These are phyloP conservation scores for Pycnomerus fuliginosus DNA, from an alignment of 2,888 invertebrate species.

Conservation along the genomic window DNA sequence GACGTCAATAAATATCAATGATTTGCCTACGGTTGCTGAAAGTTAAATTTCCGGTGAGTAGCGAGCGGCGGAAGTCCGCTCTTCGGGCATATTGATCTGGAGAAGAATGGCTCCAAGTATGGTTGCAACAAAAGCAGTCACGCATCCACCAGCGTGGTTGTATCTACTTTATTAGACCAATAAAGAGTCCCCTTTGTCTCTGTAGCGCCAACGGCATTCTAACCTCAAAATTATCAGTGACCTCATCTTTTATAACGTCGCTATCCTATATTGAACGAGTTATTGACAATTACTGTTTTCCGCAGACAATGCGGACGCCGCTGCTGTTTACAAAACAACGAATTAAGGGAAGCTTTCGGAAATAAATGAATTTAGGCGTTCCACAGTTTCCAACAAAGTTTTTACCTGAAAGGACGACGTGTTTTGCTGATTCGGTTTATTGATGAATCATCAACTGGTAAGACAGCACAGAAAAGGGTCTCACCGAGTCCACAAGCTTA, in stretches of 20 bases:
- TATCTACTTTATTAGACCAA: constrained; percentile 32
- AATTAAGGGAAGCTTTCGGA: constrained; percentile 4
- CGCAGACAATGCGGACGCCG: neutral
- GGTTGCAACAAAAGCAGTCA: constrained; percentile 30
- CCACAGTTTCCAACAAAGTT: constrained; percentile 10
- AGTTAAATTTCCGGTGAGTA: constrained; percentile 31
- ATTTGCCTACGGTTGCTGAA: constrained; percentile 30
- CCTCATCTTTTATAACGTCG: constrained; percentile 19
- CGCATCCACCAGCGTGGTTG: constrained; percentile 28
- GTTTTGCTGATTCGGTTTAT: constrained; percentile 22
- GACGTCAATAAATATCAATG: constrained; percentile 29
- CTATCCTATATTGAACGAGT: constrained; percentile 16
- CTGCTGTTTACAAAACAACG: neutral
- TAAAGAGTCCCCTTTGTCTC: constrained; percentile 31
- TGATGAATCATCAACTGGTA: constrained; percentile 11
- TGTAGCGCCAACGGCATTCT: constrained; percentile 17
- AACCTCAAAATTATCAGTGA: constrained; percentile 16
- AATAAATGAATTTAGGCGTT: constrained; percentile 14
- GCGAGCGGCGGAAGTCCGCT: constrained; percentile 29
- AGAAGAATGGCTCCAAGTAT: constrained; percentile 23
- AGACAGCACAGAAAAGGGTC: constrained; percentile 8
- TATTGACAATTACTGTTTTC: constrained; percentile 1
- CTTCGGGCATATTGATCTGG: constrained; percentile 29
- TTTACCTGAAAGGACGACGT: constrained; percentile 12
- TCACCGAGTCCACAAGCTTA: constrained; percentile 10